Percentiles rank a stretch among this genome's conserved stretches.
These are phyloP conservation scores for Nylanderia fulva DNA, from an alignment of 1,140 invertebrate species.

Conservation along the genomic window DNA sequence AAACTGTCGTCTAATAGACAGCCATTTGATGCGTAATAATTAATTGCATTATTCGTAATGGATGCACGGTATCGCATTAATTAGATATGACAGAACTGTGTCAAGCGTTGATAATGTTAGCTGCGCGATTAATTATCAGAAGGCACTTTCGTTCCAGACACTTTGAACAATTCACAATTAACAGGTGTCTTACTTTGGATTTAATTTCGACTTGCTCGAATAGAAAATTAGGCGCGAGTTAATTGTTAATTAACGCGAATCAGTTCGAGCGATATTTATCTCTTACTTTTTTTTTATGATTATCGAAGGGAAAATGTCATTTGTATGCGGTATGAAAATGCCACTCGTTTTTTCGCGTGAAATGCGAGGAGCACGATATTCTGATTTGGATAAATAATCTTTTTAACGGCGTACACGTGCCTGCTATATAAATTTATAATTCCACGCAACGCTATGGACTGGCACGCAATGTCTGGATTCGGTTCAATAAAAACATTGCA, in stretches of 20 bases:
- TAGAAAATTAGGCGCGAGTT: neutral
- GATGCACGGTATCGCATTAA: constrained; percentile 14
- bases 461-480: constrained; percentile 73
- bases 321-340: constrained; percentile 27
- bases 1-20: neutral
- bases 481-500: constrained; percentile 68
- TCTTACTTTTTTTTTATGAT: constrained; percentile 32
- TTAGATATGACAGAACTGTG: constrained; percentile 32
- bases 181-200: neutral
- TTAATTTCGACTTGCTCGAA: neutral
- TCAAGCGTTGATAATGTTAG: constrained; percentile 18
- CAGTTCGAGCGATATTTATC: constrained; percentile 20
- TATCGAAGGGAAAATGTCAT: constrained; percentile 41
- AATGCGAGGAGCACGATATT: constrained; percentile 60
- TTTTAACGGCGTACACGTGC: constrained; percentile 74
- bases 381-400: constrained; percentile 77
- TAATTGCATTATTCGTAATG: constrained; percentile 27
- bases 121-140: constrained; percentile 37
- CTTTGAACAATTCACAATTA: neutral
- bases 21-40: constrained; percentile 20
- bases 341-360: constrained; percentile 46
- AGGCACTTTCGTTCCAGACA: neutral
- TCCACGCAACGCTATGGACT: constrained; percentile 63
- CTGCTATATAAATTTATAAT: constrained; percentile 77
- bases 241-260: constrained; percentile 49